These are phyloP conservation scores for Neostethus bicornis DNA, from an alignment of 2,797 vertebrate genomes.

Conservation along the genomic window DNA sequence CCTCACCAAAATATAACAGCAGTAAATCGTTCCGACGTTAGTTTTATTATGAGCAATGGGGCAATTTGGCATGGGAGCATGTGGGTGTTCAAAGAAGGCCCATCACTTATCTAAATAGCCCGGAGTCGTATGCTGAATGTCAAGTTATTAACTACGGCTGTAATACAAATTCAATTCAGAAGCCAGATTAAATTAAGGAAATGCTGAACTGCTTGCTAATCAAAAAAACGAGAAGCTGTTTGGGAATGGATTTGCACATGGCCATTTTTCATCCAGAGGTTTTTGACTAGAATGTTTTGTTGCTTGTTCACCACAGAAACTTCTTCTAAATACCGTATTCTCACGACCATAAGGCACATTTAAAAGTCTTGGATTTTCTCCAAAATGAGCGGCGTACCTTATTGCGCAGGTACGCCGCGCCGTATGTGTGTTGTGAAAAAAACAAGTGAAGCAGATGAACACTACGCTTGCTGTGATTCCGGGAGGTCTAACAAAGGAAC, in stretches of 20 bases:
- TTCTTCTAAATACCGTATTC: too few species aligned
- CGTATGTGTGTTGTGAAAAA: too few species aligned
- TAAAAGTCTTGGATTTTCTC: slow-evolving; percentile 2
- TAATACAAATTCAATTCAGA: slow-evolving; percentile 67
- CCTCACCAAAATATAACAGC: slow-evolving; percentile 61
- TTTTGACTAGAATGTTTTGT: slow-evolving; percentile 8
- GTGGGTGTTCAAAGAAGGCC: slow-evolving; percentile 62
- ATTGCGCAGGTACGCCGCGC: too few species aligned
- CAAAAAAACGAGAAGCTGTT: slow-evolving; percentile 51
- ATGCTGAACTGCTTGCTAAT: slow-evolving; percentile 61
- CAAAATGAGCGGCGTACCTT: too few species aligned
- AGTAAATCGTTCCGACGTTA: slow-evolving; percentile 40
- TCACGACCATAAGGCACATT: too few species aligned
- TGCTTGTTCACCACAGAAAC: slow-evolving; percentile 33
- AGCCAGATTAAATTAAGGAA: slow-evolving; percentile 67
- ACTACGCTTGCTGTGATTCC: too few species aligned
- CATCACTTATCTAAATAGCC: slow-evolving; percentile 76
- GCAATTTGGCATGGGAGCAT: slow-evolving; percentile 63
- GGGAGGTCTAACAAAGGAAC: too few species aligned
- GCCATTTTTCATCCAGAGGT: slow-evolving; percentile 34
- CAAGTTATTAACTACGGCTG: slow-evolving; percentile 73
- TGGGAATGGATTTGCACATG: slow-evolving; percentile 45
- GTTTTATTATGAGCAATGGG: slow-evolving; percentile 79
- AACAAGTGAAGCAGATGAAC: too few species aligned
- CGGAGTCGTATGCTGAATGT: slow-evolving; percentile 65